phyloP scores from a whole-genome alignment of 2,888 invertebrate genomes.

The Drosophila helvetica region DNA sequence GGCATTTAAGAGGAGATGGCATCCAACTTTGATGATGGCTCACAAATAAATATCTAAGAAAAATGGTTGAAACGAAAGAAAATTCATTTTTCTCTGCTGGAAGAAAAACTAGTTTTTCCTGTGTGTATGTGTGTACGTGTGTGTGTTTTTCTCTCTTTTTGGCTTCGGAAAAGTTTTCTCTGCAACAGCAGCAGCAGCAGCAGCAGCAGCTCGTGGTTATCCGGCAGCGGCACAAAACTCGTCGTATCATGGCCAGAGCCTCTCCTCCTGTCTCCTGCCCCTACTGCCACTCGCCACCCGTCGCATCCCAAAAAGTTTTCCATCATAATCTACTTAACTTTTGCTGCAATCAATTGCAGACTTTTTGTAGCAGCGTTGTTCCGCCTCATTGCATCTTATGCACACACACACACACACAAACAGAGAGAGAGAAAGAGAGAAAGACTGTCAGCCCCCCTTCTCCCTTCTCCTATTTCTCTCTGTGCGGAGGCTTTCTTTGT shows the following conservation, averaged over 20 bases:
- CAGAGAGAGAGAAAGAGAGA: background rate
- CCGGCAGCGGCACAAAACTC: slow-evolving; percentile 36
- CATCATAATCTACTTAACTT: slow-evolving; percentile 80
- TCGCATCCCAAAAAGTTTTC: slow-evolving; percentile 62
- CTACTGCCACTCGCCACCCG: background rate
- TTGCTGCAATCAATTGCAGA: slow-evolving; percentile 78
- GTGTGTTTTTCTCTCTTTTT: slow-evolving; percentile 15
- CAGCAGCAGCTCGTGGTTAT: slow-evolving; percentile 43
- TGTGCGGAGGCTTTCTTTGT: slow-evolving; percentile 62
- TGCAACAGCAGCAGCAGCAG: background rate
- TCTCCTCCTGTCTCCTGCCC: slow-evolving; percentile 23
- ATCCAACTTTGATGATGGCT: slow-evolving; percentile 50
- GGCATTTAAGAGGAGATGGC: slow-evolving; percentile 50
- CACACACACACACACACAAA: slow-evolving; percentile 28
- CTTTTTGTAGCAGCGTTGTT: slow-evolving; percentile 48
- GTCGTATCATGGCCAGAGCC: slow-evolving; percentile 36
- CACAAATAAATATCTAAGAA: slow-evolving; percentile 56
- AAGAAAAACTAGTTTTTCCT: slow-evolving; percentile 38
- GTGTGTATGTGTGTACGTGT: slow-evolving; percentile 2
- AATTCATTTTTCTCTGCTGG: slow-evolving; percentile 32
- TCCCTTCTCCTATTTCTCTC: slow-evolving; percentile 33
- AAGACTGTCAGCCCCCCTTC: background rate
- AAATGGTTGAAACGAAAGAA: slow-evolving; percentile 24
- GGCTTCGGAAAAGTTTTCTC: slow-evolving; percentile 39
- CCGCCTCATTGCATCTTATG: slow-evolving; percentile 72